phyloP scores from a whole-genome alignment of 2,113 vertebrate genomes.

The Ictalurus punctatus region DNA sequence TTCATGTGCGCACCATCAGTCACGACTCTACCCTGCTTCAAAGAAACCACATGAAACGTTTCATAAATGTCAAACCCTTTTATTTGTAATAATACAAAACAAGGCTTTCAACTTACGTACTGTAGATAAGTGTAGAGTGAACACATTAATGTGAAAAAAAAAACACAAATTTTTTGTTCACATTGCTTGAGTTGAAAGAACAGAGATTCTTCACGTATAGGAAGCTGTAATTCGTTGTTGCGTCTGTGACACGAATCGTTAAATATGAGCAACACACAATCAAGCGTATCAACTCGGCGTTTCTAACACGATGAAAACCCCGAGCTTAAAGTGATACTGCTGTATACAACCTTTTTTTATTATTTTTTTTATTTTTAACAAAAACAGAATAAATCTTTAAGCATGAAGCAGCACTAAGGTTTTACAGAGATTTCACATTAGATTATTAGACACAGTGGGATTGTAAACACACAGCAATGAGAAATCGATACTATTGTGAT shows the following conservation, averaged over 20 bases:
- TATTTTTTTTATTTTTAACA: not conserved
- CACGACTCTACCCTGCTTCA: not conserved
- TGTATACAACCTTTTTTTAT: not conserved
- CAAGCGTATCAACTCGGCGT: not conserved
- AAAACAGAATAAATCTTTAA: conserved; percentile 17
- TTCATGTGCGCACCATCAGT: too few relatives aligned
- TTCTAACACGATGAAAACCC: conserved; percentile 1
- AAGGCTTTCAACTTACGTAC: conserved; percentile 30
- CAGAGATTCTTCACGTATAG: not conserved
- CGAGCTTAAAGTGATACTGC: conserved; percentile 9
- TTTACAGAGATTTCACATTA: conserved; percentile 19
- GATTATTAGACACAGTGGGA: conserved; percentile 18
- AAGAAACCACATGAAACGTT: not conserved
- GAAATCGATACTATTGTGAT: not conserved
- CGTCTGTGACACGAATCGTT: conserved; percentile 11
- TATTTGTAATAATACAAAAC: conserved; percentile 50
- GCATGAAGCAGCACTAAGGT: conserved; percentile 18
- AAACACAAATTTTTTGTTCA: too few relatives aligned
- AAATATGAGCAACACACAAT: not conserved
- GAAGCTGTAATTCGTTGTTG: conserved; percentile 15
- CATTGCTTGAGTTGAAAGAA: conserved; percentile 11
- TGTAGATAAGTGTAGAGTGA: conserved; percentile 20
- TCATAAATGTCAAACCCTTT: conserved; percentile 40
- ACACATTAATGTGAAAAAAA: conserved; percentile 13
- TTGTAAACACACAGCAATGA: conserved; percentile 17